These are phyloP conservation scores for Blennius ocellaris DNA, from an alignment of 2,113 vertebrate genomes.

Conservation along the genomic window DNA sequence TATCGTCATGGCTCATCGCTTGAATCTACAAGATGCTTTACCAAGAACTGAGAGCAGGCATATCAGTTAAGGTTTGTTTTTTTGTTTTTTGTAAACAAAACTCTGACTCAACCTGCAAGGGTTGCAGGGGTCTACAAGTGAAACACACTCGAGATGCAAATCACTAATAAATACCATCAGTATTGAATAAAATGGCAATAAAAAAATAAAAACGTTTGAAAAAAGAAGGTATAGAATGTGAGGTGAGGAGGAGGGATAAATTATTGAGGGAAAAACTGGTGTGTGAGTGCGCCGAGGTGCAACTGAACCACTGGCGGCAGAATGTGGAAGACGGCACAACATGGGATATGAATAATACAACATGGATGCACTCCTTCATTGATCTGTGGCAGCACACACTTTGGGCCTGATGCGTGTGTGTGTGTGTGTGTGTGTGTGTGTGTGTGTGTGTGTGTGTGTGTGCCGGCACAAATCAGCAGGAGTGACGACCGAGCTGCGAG, in stretches of 20 bases:
- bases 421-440: slow-evolving; percentile 31
- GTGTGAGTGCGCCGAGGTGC: slow-evolving; percentile 8
- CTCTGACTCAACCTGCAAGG: too few species aligned
- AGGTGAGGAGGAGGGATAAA: background rate
- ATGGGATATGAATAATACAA: slow-evolving; percentile 50
- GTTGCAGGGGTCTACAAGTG: too few species aligned
- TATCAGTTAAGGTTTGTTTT: too few species aligned
- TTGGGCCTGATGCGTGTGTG: slow-evolving; percentile 14
- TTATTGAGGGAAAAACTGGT: slow-evolving; percentile 24
- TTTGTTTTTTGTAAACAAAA: too few species aligned
- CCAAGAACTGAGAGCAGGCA: too few species aligned
- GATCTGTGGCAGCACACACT: slow-evolving; percentile 34
- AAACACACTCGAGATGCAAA: too few species aligned
- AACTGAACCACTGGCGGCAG: slow-evolving; percentile 15
- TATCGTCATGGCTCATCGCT: too few species aligned
- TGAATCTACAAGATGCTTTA: too few species aligned
- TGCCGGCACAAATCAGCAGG: slow-evolving; percentile 33
- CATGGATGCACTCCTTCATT: slow-evolving; percentile 32
- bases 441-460: background rate
- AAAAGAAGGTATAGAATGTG: background rate
- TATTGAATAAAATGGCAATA: background rate
- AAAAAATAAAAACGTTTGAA: too few species aligned
- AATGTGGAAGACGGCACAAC: slow-evolving; percentile 3
- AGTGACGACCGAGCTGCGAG: slow-evolving; percentile 27
- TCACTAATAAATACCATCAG: too few species aligned